These are phyloP conservation scores for Odocoileus hemionus DNA, from an alignment of 2,113 vertebrate genomes.

Conservation along the genomic window DNA sequence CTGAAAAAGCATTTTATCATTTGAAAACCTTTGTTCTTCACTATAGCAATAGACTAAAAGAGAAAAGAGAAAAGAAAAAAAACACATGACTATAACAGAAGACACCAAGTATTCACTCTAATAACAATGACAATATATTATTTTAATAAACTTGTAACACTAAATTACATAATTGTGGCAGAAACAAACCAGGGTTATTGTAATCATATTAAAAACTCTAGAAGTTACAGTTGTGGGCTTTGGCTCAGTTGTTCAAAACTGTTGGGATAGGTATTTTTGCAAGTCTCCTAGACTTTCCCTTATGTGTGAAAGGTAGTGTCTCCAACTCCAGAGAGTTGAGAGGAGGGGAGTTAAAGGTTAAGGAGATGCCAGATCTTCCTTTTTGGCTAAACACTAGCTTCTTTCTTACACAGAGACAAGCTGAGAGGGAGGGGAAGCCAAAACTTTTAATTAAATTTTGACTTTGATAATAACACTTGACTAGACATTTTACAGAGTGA, in stretches of 20 bases:
- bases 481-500: background rate
- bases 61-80: background rate
- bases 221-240: background rate
- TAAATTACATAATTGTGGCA: background rate
- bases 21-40: background rate
- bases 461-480: background rate
- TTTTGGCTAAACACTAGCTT: background rate
- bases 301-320: background rate
- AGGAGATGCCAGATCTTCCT: background rate
- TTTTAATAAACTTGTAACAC: background rate
- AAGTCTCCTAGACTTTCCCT: background rate
- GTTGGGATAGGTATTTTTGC: background rate
- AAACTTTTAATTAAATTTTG: background rate
- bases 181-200: background rate
- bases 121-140: background rate
- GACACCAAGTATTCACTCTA: background rate
- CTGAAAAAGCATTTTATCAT: background rate
- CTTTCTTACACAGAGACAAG: background rate
- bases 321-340: background rate
- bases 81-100: background rate
- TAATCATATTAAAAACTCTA: background rate
- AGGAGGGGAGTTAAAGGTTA: background rate
- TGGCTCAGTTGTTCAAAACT: background rate
- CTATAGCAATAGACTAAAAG: background rate
- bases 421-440: background rate